These are phyloP conservation scores for Chrysomallon squamiferum DNA, from an alignment of 1,140 invertebrate genomes.

Conservation along the genomic window DNA sequence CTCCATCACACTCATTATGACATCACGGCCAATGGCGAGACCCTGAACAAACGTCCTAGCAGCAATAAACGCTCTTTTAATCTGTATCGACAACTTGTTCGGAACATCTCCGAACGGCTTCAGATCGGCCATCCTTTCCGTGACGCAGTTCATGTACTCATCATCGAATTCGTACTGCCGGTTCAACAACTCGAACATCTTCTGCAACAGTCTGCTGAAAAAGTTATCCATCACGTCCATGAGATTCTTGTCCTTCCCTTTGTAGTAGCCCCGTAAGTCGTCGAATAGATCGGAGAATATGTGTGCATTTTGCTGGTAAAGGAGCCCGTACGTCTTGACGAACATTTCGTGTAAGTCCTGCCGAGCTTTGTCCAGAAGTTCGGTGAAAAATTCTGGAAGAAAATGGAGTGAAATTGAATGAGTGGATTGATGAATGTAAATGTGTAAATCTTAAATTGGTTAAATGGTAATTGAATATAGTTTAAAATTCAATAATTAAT, in stretches of 20 bases:
- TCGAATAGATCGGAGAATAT: slow-evolving; percentile 92
- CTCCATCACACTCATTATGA: slow-evolving; percentile 81
- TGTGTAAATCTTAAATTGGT: no score
- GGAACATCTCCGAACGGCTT: slow-evolving; percentile 95
- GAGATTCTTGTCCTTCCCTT: slow-evolving; percentile 75
- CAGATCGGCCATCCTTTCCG: slow-evolving; percentile 88
- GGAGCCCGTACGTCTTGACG: slow-evolving; percentile 89
- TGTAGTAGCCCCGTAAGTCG: slow-evolving; percentile 89
- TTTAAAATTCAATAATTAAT: no score
- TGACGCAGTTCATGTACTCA: slow-evolving; percentile 84
- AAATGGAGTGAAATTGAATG: slow-evolving; percentile 25
- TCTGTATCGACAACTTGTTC: slow-evolving; percentile 84
- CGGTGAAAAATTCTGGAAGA: slow-evolving; percentile 82
- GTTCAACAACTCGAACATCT: slow-evolving; percentile 94
- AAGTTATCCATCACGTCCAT: slow-evolving; percentile 89
- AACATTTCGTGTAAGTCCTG: slow-evolving; percentile 93
- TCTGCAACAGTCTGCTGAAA: slow-evolving; percentile 90
- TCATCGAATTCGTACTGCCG: slow-evolving; percentile 87
- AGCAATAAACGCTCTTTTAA: slow-evolving; percentile 91
- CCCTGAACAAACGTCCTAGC: slow-evolving; percentile 92
- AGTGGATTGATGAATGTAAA: no score
- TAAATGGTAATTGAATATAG: no score
- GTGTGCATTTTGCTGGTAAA: slow-evolving; percentile 92
- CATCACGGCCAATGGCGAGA: slow-evolving; percentile 80
- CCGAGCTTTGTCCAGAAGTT: slow-evolving; percentile 82